These are phyloP conservation scores for Streptopelia turtur DNA, from an alignment of 2,797 vertebrate genomes.

Conservation along the genomic window DNA sequence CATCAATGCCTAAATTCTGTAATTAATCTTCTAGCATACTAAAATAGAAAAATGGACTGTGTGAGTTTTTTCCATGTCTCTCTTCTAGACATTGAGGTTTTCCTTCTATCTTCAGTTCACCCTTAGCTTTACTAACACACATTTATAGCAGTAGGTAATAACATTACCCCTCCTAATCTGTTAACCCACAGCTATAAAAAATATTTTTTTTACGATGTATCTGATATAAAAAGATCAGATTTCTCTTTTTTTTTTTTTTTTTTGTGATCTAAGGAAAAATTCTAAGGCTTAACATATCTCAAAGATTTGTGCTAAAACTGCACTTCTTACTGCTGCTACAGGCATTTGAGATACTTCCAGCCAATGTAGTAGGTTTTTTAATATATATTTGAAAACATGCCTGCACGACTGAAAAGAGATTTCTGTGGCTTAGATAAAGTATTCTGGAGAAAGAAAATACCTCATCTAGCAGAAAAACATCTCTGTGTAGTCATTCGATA, in stretches of 20 bases:
- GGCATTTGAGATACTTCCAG: not conserved
- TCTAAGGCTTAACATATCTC: not conserved
- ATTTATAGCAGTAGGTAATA: not conserved
- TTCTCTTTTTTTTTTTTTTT: not conserved
- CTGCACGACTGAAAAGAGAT: not conserved
- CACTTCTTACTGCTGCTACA: not conserved
- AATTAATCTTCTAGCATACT: not conserved
- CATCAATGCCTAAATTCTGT: not conserved
- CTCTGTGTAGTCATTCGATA: not conserved
- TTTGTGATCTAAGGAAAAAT: not conserved
- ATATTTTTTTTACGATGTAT: not conserved
- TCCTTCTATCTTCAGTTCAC: not conserved
- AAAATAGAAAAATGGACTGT: not conserved
- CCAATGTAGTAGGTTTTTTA: not conserved
- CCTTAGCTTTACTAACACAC: not conserved
- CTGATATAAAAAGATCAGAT: not conserved
- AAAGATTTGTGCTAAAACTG: not conserved
- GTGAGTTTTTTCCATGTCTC: not conserved
- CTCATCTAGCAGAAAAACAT: not conserved
- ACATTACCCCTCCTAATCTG: not conserved
- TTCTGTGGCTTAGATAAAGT: not conserved
- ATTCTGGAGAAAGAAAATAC: not conserved
- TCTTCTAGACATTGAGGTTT: not conserved
- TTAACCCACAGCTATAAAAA: not conserved
- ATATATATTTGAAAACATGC: not conserved